These are phyloP conservation scores for Corythaeola cristata DNA, from an alignment of 2,113 vertebrate genomes.

Conservation along the genomic window DNA sequence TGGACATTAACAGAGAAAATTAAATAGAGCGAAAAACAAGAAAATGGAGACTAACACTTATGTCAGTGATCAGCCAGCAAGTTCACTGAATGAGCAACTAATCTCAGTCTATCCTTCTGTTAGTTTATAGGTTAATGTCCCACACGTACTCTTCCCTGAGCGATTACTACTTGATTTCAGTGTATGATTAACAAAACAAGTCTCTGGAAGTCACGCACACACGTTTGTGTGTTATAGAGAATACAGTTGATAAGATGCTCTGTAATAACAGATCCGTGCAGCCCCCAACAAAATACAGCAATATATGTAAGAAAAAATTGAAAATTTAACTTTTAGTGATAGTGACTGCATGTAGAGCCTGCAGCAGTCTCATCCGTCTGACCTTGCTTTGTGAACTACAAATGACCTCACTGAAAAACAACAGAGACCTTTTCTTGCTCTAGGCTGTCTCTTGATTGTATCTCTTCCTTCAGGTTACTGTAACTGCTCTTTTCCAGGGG, in stretches of 20 bases:
- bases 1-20: not conserved
- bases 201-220: not conserved
- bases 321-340: constrained; percentile 73
- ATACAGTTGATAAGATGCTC: not conserved
- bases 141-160: not conserved
- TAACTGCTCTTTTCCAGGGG: constrained; percentile 71
- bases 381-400: constrained; percentile 71
- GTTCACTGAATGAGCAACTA: not conserved
- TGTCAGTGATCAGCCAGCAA: not conserved
- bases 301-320: not conserved
- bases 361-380: constrained; percentile 58
- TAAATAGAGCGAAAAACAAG: not conserved
- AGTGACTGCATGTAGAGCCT: constrained; percentile 64
- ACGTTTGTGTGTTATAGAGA: not conserved
- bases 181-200: not conserved
- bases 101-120: not conserved
- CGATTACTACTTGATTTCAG: not conserved
- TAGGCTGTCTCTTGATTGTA: constrained; percentile 69
- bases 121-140: not conserved
- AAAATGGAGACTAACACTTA: not conserved
- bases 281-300: not conserved
- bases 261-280: not conserved
- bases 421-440: constrained; percentile 61
- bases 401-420: constrained; percentile 67
- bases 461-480: constrained; percentile 68